Conservation (phyloP, 2,888 invertebrate species). For the Beris morrisii region DNA sequence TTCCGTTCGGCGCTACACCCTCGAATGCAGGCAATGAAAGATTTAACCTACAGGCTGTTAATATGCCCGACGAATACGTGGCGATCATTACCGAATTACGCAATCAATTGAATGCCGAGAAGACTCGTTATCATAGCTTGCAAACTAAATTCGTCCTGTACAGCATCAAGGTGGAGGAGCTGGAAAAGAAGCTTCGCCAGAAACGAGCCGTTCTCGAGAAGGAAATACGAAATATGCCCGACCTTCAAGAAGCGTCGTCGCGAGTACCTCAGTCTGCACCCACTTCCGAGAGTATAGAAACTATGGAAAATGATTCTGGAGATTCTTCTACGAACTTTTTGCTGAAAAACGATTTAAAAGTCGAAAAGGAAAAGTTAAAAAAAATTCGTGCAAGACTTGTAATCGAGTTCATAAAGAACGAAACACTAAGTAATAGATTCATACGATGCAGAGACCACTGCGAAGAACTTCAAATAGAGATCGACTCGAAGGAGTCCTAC, state of each 20-base stretch:
- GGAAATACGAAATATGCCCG: background rate
- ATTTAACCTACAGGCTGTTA: background rate
- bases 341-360: background rate
- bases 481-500: background rate
- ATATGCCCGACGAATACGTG: background rate
- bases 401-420: slow-evolving; percentile 7
- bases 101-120: slow-evolving; percentile 1
- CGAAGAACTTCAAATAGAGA: background rate
- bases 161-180: slow-evolving; percentile 3
- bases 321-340: no score
- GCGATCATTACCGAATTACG: background rate
- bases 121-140: slow-evolving; percentile 2
- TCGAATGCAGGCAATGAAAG: no score
- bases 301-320: no score
- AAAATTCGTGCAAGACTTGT: background rate
- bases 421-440: background rate
- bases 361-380: background rate
- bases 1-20: no score
- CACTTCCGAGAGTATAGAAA: no score
- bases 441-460: background rate
- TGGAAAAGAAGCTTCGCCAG: background rate
- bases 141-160: slow-evolving; percentile 6
- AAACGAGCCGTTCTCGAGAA: background rate
- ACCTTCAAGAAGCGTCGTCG: background rate
- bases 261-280: background rate